These are phyloP conservation scores for Tiliqua scincoides DNA, from an alignment of 2,113 vertebrate species.

Conservation along the genomic window DNA sequence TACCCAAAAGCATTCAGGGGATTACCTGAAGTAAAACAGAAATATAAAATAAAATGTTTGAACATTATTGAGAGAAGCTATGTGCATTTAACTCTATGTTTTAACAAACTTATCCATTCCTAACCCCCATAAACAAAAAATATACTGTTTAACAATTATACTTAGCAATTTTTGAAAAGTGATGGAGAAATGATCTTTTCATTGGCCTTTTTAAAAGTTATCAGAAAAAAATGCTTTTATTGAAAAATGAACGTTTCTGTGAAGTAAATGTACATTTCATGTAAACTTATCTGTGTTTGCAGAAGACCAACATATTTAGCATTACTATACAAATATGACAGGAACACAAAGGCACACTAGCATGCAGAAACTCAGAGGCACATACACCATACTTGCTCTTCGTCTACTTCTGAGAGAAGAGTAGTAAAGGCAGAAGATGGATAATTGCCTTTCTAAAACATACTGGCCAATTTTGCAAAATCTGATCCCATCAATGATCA, in stretches of 20 bases:
- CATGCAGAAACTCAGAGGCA: background rate
- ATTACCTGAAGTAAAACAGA: background rate
- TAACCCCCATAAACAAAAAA: background rate
- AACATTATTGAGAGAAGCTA: background rate
- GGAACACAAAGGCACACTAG: background rate
- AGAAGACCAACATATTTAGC: background rate
- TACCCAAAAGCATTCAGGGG: constrained; percentile 43
- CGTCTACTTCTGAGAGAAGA: background rate
- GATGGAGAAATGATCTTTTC: background rate
- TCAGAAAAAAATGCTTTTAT: background rate
- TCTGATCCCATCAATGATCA: constrained; percentile 27
- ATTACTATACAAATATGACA: background rate
- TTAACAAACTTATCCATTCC: background rate
- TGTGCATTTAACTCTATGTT: background rate
- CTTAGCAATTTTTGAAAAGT: background rate
- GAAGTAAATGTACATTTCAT: rapidly evolving
- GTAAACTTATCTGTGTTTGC: background rate
- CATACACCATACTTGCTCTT: constrained; percentile 30
- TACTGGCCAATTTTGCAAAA: constrained; percentile 41
- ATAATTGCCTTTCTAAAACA: constrained; percentile 41
- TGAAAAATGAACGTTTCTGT: background rate
- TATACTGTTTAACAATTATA: background rate
- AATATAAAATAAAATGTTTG: background rate
- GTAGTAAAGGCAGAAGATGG: constrained; percentile 35
- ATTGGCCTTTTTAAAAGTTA: background rate